These are phyloP conservation scores for Drosophila greeni DNA, from an alignment of 2,888 invertebrate genomes.

Conservation along the genomic window DNA sequence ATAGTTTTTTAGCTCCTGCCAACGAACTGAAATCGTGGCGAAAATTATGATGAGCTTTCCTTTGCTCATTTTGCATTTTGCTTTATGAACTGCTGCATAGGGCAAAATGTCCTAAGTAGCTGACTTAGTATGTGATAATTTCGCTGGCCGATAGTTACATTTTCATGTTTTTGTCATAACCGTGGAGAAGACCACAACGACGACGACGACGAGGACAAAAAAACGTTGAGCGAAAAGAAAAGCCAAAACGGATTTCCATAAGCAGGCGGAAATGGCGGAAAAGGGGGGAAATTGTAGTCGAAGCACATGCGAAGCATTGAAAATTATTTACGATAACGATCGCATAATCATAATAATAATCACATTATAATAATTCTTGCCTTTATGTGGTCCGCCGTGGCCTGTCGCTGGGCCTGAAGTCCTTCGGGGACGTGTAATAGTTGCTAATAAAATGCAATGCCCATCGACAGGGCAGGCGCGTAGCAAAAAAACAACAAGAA, in stretches of 20 bases:
- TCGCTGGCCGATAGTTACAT: slow-evolving; percentile 66
- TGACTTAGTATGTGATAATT: slow-evolving; percentile 74
- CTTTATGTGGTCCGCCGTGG: slow-evolving; percentile 61
- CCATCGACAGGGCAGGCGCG: slow-evolving; percentile 53
- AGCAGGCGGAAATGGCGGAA: slow-evolving; percentile 41
- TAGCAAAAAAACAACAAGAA: not conserved
- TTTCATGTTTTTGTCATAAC: slow-evolving; percentile 66
- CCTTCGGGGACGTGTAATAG: slow-evolving; percentile 64
- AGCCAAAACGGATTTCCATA: slow-evolving; percentile 58
- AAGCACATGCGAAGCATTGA: slow-evolving; percentile 68
- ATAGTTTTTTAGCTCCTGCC: slow-evolving; percentile 48
- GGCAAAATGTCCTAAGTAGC: slow-evolving; percentile 56
- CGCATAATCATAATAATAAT: slow-evolving; percentile 75
- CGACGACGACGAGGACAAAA: not conserved
- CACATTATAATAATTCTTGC: slow-evolving; percentile 74
- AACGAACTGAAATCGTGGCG: slow-evolving; percentile 30
- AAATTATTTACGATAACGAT: slow-evolving; percentile 75
- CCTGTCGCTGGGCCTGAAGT: slow-evolving; percentile 26
- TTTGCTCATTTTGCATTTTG: slow-evolving; percentile 40
- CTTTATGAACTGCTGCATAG: slow-evolving; percentile 73
- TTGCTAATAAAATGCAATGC: slow-evolving; percentile 74
- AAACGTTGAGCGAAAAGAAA: slow-evolving; percentile 20
- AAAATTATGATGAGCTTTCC: slow-evolving; percentile 63
- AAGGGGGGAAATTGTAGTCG: slow-evolving; percentile 54
- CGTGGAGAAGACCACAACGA: slow-evolving; percentile 13